phyloP scores from a whole-genome alignment of 1,140 invertebrate species.

The Agrypnia vestita region DNA sequence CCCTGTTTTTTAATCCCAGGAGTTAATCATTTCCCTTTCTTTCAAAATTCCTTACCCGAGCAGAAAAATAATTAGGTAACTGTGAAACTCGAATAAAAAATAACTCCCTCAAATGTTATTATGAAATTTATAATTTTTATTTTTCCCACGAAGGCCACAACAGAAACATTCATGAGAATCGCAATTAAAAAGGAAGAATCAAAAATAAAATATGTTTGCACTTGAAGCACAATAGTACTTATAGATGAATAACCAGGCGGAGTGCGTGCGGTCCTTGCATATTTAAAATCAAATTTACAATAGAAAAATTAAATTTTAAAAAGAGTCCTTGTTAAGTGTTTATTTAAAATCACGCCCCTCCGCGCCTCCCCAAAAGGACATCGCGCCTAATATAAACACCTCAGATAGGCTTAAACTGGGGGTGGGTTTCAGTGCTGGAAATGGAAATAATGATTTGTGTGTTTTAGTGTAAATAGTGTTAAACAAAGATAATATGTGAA shows the following conservation, averaged over 20 bases:
- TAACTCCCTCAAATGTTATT: not conserved
- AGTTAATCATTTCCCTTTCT: no score
- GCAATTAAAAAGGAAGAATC: slow-evolving; percentile 8
- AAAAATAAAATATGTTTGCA: slow-evolving; percentile 2
- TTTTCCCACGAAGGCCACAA: not conserved
- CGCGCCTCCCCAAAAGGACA: slow-evolving; percentile 20
- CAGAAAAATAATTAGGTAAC: no score
- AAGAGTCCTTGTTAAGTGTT: slow-evolving; percentile 46
- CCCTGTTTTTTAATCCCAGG: no score
- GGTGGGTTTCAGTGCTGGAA: slow-evolving; percentile 33
- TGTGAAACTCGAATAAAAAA: no score
- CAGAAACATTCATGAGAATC: not conserved
- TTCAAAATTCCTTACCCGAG: no score
- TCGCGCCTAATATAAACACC: slow-evolving; percentile 52
- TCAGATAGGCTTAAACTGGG: slow-evolving; percentile 38
- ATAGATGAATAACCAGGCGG: not conserved
- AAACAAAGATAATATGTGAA: no score
- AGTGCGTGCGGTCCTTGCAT: slow-evolving; percentile 18
- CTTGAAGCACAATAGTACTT: not conserved
- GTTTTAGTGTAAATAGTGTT: no score
- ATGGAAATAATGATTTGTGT: not conserved
- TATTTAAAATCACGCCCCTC: slow-evolving; percentile 54
- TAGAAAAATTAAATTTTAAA: slow-evolving; percentile 42
- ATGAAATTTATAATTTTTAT: not conserved
- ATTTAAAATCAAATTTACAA: slow-evolving; percentile 41